Base-by-base conservation (phyloP, 2,113 vertebrate species). In the Chauna torquata region DNA sequence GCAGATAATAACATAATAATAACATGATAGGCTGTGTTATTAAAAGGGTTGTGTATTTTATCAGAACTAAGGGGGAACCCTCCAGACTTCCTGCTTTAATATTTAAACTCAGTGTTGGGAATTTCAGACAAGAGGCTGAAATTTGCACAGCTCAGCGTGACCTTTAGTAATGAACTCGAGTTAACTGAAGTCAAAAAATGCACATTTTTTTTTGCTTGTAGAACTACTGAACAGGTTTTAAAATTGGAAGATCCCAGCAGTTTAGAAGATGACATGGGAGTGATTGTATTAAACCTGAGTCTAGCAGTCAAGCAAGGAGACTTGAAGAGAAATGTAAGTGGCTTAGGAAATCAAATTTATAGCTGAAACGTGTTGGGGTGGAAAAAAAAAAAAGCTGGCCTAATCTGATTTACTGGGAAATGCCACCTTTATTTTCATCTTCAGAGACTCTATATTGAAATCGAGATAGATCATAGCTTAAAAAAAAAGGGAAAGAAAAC, bases 211-310 rank as follows among this genome's bases (percentile, higher is more conserved):
- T 87, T 79, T 64, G 1, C 69, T 79, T 89, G 7, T 93, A 99
- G 99, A 96, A 98, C 98, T 13, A 97, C 97, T 44, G 98, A 99
- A 96, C 98, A 97, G 94, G 95, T 98, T 89, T 98, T 99, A 96
- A 97, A 54, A 94, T 97, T 99, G 59, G 97, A 99, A 93, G 99
- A 99, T 95, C 98, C 99, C 24, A 99, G 99, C 98, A 99, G 99
- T 96, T 98, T 99, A 94, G 99, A 99, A 96, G 97, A 98, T 23
- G 98, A 99, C 96, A 99, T 99, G 99, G 99, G 99, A 49, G 98
- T 99, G 68, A 99, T 99, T 74, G 36, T 98, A 34, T 96, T 99
- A 94, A 99, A 99, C 34, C 64, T 99, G 93, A 98, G 98, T 94
- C 97, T 99, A 38, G 98, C 98, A 79, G 98, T 98, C 65, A 98